Conservation (phyloP, 2,113 vertebrate genomes). For the Peromyscus polionotus region DNA sequence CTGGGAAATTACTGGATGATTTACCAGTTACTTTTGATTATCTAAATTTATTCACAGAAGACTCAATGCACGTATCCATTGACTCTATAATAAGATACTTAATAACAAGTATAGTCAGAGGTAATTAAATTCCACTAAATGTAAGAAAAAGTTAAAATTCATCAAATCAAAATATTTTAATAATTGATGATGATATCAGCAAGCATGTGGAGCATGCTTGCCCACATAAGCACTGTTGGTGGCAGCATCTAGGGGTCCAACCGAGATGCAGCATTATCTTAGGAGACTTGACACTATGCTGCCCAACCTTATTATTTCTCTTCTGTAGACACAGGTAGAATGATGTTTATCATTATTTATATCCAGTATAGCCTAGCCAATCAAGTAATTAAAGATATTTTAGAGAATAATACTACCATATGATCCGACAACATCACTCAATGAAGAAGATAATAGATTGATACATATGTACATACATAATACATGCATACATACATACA, state of each 20-base stretch:
- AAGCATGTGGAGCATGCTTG: background rate
- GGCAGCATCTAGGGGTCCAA: background rate
- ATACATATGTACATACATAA: background rate
- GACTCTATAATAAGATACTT: background rate
- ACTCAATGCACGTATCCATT: background rate
- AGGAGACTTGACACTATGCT: background rate
- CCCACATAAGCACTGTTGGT: background rate
- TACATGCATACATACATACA: background rate
- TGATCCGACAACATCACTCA: background rate
- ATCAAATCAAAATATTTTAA: background rate
- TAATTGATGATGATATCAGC: background rate
- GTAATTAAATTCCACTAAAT: constrained; percentile 25
- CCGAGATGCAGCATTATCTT: background rate
- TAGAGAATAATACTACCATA: background rate
- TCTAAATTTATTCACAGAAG: background rate
- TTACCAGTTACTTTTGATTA: background rate
- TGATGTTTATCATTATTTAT: background rate
- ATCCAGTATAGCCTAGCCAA: background rate
- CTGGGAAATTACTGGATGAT: background rate
- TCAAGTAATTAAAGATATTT: background rate
- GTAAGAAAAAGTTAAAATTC: background rate
- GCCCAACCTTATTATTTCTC: background rate
- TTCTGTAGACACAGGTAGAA: background rate
- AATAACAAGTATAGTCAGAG: background rate
- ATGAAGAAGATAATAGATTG: background rate